Percentiles rank a stretch among this genome's conserved stretches.
These are phyloP conservation scores for Hetaerina titia DNA, from an alignment of 2,888 invertebrate genomes.

Conservation along the genomic window DNA sequence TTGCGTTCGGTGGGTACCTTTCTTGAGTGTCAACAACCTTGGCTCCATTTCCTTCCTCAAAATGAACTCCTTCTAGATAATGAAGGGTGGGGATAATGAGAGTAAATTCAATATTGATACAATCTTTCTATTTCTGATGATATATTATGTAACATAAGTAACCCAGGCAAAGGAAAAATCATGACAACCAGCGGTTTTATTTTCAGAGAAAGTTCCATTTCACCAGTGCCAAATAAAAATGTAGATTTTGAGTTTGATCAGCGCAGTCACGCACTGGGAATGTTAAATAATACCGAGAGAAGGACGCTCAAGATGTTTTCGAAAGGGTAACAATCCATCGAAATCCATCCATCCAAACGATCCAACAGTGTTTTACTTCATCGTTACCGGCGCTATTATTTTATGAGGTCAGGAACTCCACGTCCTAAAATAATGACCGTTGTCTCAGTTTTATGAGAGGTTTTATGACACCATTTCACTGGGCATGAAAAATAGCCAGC, in stretches of 20 bases:
- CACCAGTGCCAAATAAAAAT: background rate
- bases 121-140: too few species aligned
- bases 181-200: background rate
- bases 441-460: background rate
- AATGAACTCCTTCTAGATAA: too few species aligned
- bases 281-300: background rate
- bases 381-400: background rate
- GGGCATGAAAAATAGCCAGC: background rate
- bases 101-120: too few species aligned
- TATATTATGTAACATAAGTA: too few species aligned
- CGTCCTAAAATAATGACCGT: background rate
- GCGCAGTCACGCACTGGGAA: background rate
- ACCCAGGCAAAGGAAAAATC: background rate
- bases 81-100: too few species aligned
- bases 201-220: background rate
- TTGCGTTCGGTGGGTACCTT: too few species aligned
- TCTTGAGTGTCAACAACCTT: too few species aligned
- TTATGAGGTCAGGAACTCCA: conserved; percentile 1
- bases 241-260: background rate
- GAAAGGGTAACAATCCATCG: background rate
- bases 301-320: background rate
- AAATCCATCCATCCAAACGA: background rate
- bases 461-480: background rate
- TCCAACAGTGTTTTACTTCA: background rate
- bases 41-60: too few species aligned